Base-by-base conservation (phyloP, 2,888 invertebrate genomes). In the Eupsilia transversa region DNA sequence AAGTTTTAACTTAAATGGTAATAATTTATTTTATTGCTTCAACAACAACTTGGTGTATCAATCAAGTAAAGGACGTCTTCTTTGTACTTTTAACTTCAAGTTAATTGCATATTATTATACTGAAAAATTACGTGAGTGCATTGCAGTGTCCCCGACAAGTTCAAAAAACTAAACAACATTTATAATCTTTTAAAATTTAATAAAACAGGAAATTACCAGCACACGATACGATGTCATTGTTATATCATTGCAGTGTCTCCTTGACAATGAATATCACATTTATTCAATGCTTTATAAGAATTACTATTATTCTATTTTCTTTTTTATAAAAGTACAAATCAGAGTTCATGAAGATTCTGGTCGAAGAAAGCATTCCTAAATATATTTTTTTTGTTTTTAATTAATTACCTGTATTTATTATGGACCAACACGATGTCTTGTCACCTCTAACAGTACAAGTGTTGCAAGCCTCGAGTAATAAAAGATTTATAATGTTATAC, bases 401-500 rank as follows among this genome's bases (percentile, higher is more conserved):
- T 59, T 46, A 54, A 30, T 61, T 68, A 41, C 14, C 35, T 14
- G 38, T 27, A 59, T 41, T 10, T 23, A 38, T 38, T 49, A 63
- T 46, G 27, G 17, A 30, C 54, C 20, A 57, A 82, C 63, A 59
- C n/a, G 38, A 49, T 64, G 70, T 77, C 66, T 59, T 67, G 80
- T 77, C 79, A 83, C 71, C 30, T 67, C 46, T 64, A 83, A 80
- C 66, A 70, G 52, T 67, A 63, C 27, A 5, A 56, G 59, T 79
- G 70, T 79, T 83, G 70, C 72, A 73, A 83, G 68, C 5, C 35
- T 73, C 46, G 4, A 30, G 70, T 73, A 67, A 83, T 83, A 79
- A 81, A 81, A 80, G 33, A 82, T 77, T 82, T 77, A 70, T 77
- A 54, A 76, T 41, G 23, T 82, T 63, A 77, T 52, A 63, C 54